Percentiles rank a stretch among this genome's conserved stretches.
These are phyloP conservation scores for Notothenia rossii DNA, from an alignment of 2,113 vertebrate genomes.

Conservation along the genomic window DNA sequence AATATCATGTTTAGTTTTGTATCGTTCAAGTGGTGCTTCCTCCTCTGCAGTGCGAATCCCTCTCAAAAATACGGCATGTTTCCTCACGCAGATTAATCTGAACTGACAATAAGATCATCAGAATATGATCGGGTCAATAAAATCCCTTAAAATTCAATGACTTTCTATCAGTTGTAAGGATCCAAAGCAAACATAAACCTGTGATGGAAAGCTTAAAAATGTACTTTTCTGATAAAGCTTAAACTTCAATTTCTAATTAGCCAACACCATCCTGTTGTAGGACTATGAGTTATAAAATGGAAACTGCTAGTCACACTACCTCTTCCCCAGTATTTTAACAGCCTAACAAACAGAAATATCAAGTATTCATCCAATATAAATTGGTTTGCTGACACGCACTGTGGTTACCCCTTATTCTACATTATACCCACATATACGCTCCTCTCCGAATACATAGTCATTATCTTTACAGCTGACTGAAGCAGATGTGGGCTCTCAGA, in stretches of 20 bases:
- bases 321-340: not conserved
- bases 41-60: conserved; percentile 14
- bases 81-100: conserved; percentile 29
- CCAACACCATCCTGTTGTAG: not conserved
- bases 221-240: conserved; percentile 12
- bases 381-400: conserved; percentile 1
- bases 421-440: not conserved
- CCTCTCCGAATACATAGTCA: conserved; percentile 4
- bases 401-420: not conserved
- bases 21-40: conserved; percentile 8
- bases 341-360: not conserved
- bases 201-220: not conserved
- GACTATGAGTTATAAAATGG: not conserved
- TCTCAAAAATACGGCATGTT: not conserved
- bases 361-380: not conserved
- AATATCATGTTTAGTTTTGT: conserved; percentile 1
- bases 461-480: conserved; percentile 15
- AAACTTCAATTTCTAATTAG: conserved; percentile 8
- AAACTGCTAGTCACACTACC: not conserved
- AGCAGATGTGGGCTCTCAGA: conserved; percentile 32
- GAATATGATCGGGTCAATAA: conserved; percentile 22
- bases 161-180: not conserved
- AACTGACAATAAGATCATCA: conserved; percentile 8
- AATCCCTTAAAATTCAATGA: not conserved
- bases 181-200: not conserved